A percentile compares a stretch with the other conserved stretches of the same genome.
phyloP scores from a whole-genome alignment of 92 coral and sea anemone species.

The Umimayanthus chanpuru region DNA sequence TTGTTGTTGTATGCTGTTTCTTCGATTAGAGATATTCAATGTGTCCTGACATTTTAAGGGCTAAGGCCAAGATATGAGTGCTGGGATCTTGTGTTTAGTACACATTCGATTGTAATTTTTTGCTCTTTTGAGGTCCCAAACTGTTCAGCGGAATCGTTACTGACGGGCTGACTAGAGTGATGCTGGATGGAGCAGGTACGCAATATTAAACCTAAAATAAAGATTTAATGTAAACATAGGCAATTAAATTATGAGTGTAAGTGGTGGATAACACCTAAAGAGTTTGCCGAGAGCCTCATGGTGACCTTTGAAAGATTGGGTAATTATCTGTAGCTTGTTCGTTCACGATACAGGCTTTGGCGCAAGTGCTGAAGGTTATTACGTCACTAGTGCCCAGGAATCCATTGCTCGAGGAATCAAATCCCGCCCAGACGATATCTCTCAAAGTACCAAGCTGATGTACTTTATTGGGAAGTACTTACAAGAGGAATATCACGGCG shows the following conservation, averaged over 20 bases:
- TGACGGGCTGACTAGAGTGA: slow-evolving; percentile 57
- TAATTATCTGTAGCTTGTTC: too few species aligned
- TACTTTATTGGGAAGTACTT: slow-evolving; percentile 35
- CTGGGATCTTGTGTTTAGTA: background rate
- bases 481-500: slow-evolving; percentile 35
- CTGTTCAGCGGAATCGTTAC: slow-evolving; percentile 37
- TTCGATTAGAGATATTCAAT: too few species aligned
- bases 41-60: background rate
- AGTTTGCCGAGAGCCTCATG: too few species aligned
- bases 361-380: slow-evolving; percentile 64
- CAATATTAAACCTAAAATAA: background rate
- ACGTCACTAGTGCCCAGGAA: slow-evolving; percentile 69
- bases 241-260: background rate
- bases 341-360: slow-evolving; percentile 48
- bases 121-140: slow-evolving; percentile 37
- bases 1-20: too few species aligned
- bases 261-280: too few species aligned
- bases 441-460: slow-evolving; percentile 9
- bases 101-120: background rate
- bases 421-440: slow-evolving; percentile 37
- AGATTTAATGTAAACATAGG: too few species aligned
- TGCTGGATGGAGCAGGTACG: slow-evolving; percentile 72
- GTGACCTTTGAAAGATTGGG: too few species aligned
- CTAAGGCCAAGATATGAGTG: background rate
- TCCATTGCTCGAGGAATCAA: slow-evolving; percentile 73